Evolutionary conservation across 2,113 vertebrate genomes (phyloP), one percentile per base, ranked within the genome.

Genomic region (Lagopus muta): DNA sequence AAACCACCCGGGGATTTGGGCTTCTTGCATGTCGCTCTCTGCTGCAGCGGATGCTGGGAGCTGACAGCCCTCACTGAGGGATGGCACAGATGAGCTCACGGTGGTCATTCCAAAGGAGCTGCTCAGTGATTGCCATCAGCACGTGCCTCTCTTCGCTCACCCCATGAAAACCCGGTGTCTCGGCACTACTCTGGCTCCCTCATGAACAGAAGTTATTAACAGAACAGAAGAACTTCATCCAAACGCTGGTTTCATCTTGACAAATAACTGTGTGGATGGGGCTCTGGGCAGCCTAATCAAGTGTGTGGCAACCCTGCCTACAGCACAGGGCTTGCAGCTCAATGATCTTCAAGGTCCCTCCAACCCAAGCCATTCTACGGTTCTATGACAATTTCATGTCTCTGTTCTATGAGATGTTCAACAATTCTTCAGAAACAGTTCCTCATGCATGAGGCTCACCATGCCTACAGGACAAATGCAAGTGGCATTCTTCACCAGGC

Each of bases 211-310:
- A 80, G 94, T 94, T 95, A 95, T 94, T 95, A 95, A 73, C 88
- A 34, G 90, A 3, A 1, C 67, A 0, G 0, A 50, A 73, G 85
- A 92, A 61, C 87, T 88, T 90, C 80, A 96, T 90, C 92, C 95
- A 95, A 96, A 95, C 72, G 88, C 82, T 7, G 8, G 65, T 74
- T 93, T 94, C 86, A 90, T 95, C 90, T 91, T 91, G 92, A 94
- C 91, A 93, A 96, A 95, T 83, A 88, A 75, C 27, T 16, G 15
- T 17, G 27, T 30, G 52, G 52, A 54, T 54, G 52, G 52, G 14
- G 52, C 27, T 28, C 27, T 28, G 52, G 52, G 27, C 52, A 54
- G 52, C 52, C 52, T 50, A 24, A 50, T 50, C 48, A 13, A 25
- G 13, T 25, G 48, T 8, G 12, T 50, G 48, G 48, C 48, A 50